Evolutionary conservation across 2,888 invertebrate species (phyloP).

Genomic region (Celastrina argiolus): DNA sequence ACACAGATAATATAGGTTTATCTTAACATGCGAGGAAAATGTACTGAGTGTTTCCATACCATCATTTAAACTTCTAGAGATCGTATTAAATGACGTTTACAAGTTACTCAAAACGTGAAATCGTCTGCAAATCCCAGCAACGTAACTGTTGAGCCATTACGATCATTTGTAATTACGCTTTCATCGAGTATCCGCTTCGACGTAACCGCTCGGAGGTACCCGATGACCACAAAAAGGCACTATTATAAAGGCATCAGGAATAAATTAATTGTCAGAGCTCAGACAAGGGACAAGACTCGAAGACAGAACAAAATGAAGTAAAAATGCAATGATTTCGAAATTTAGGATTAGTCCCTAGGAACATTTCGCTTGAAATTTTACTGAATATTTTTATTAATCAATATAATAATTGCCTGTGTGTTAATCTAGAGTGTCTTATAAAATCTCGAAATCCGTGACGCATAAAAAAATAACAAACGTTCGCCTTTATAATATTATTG

Average conservation of each 20-base stretch:
- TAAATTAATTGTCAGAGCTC: not conserved
- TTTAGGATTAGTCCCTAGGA: not conserved
- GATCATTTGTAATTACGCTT: not conserved
- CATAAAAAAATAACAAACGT: too few species aligned
- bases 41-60: too few species aligned
- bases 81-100: too few species aligned
- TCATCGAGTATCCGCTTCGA: not conserved
- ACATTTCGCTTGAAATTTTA: not conserved
- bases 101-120: not conserved
- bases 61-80: too few species aligned
- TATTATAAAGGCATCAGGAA: constrained; percentile 10
- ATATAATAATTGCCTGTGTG: too few species aligned
- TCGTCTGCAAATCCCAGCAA: not conserved
- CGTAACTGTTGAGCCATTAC: not conserved
- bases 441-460: too few species aligned
- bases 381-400: too few species aligned
- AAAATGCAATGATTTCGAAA: not conserved
- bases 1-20: too few species aligned
- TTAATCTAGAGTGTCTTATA: too few species aligned
- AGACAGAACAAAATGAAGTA: not conserved
- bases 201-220: not conserved
- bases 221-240: constrained; percentile 6
- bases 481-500: too few species aligned
- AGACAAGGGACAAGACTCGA: not conserved
- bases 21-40: too few species aligned